phyloP scores from a whole-genome alignment of 2,797 vertebrate species.

The Paramormyrops hopkinsi region DNA sequence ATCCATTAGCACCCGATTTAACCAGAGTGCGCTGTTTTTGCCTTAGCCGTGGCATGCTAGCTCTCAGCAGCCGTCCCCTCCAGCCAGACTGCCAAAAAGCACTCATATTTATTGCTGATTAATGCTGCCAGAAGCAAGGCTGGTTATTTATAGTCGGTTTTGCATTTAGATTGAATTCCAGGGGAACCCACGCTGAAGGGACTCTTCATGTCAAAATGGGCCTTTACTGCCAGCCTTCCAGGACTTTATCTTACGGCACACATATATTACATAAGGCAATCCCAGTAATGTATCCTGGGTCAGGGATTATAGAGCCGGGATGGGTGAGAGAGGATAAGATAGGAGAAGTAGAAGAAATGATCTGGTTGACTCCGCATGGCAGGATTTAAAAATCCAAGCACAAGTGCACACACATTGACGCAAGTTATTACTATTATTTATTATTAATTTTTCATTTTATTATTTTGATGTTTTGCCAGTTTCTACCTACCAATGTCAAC shows the following conservation, averaged over 20 bases:
- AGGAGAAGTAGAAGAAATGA: neutral
- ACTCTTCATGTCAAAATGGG: constrained; percentile 27
- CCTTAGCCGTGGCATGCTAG: neutral
- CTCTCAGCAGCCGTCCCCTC: neutral
- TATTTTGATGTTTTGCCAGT: neutral
- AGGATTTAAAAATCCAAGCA: neutral
- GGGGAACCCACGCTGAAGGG: constrained; percentile 10
- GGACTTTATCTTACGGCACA: constrained; percentile 11
- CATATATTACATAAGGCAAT: constrained; percentile 38
- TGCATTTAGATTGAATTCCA: constrained; percentile 40
- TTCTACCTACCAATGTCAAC: neutral
- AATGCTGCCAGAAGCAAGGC: constrained; percentile 18
- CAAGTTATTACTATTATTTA: neutral
- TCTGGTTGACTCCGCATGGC: neutral
- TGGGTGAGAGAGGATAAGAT: neutral
- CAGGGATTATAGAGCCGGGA: constrained; percentile 30
- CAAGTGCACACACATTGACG: neutral
- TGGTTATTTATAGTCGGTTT: constrained; percentile 31
- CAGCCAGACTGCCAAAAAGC: neutral
- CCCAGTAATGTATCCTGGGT: constrained; percentile 26
- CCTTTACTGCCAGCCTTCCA: constrained; percentile 19
- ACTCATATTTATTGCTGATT: constrained; percentile 29
- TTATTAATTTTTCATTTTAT: neutral
- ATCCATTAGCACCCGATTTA: neutral
- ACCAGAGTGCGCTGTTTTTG: neutral